phyloP scores from a whole-genome alignment of 2,113 vertebrate species.

The Pandion haliaetus region DNA sequence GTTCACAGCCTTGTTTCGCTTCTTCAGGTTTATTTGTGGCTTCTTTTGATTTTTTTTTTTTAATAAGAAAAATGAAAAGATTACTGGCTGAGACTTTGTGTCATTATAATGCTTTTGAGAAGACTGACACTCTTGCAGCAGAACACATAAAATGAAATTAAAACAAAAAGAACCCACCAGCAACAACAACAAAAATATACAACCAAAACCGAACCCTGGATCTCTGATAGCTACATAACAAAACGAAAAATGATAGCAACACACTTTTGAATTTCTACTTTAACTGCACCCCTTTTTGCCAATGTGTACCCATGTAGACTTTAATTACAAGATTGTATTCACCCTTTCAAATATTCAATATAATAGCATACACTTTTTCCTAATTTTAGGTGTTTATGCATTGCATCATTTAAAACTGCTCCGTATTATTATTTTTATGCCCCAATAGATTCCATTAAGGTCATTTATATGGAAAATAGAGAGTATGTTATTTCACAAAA shows the following conservation, averaged over 20 bases:
- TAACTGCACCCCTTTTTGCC: not conserved
- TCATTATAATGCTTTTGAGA: not conserved
- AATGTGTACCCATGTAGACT: not conserved
- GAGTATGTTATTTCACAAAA: not conserved
- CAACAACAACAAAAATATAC: not conserved
- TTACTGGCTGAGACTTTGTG: not conserved
- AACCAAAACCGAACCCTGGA: not conserved
- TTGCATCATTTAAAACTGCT: not conserved
- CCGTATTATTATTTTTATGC: not conserved
- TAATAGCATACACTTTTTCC: not conserved
- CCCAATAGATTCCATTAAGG: not conserved
- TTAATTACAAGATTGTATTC: not conserved
- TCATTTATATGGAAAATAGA: not conserved
- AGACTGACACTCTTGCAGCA: not conserved
- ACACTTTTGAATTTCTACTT: not conserved
- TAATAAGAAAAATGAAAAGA: not conserved
- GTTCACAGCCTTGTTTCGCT: not conserved
- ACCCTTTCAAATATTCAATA: not conserved
- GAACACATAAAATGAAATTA: not conserved
- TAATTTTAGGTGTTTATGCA: not conserved
- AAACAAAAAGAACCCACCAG: not conserved
- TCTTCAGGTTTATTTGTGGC: not conserved
- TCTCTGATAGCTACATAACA: not conserved
- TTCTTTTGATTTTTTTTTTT: not conserved
- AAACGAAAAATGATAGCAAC: not conserved